These are phyloP conservation scores for Antennarius striatus DNA, from an alignment of 2,113 vertebrate species.

Conservation along the genomic window DNA sequence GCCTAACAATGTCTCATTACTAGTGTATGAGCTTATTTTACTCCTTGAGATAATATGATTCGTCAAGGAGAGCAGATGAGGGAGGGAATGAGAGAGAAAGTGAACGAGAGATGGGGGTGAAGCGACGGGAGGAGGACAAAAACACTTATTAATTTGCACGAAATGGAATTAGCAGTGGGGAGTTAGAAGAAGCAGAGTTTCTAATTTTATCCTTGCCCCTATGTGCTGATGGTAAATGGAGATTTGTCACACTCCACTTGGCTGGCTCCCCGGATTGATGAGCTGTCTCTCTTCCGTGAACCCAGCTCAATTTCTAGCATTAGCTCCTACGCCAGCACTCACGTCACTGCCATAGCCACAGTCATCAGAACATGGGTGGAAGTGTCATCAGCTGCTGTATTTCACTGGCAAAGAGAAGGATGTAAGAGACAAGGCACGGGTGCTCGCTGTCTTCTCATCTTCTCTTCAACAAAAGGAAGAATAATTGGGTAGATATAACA, in stretches of 20 bases:
- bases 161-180: constrained; percentile 84
- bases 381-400: constrained; percentile 67
- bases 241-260: constrained; percentile 91
- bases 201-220: constrained; percentile 83
- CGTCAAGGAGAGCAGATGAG: constrained; percentile 75
- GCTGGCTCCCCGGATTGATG: constrained; percentile 81
- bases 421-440: constrained; percentile 27
- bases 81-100: constrained; percentile 48
- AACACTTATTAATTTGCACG: constrained; percentile 85
- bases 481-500: no score
- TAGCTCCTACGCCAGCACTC: constrained; percentile 61
- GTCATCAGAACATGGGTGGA: constrained; percentile 59
- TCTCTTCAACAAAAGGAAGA: not conserved
- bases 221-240: constrained; percentile 85
- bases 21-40: constrained; percentile 73
- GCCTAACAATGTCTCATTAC: constrained; percentile 84
- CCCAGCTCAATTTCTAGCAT: constrained; percentile 58
- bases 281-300: constrained; percentile 79
- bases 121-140: constrained; percentile 62
- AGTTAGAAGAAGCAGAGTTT: constrained; percentile 74
- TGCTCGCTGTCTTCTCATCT: constrained; percentile 18
- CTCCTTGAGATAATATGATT: constrained; percentile 77
- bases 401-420: constrained; percentile 61
- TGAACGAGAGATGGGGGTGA: constrained; percentile 45
- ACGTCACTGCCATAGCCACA: constrained; percentile 52